A percentile compares a stretch with the other conserved stretches of the same genome.
phyloP scores from a whole-genome alignment of 2,113 vertebrate species.

The Pseudonaja textilis region DNA sequence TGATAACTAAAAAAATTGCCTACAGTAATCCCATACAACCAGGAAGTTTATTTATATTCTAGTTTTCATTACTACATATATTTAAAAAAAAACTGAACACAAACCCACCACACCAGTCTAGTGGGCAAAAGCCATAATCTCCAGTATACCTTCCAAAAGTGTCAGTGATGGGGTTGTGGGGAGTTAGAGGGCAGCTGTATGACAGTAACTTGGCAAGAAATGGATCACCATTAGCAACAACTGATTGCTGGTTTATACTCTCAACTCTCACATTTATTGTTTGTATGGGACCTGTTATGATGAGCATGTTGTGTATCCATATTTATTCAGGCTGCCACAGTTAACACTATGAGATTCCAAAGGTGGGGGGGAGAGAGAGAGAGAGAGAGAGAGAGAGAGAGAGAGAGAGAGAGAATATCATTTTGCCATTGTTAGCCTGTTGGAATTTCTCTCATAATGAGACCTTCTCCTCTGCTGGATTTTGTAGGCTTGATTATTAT shows the following conservation, averaged over 20 bases:
- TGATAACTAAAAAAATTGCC: neutral
- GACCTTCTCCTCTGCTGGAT: constrained; percentile 17
- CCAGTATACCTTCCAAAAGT: neutral
- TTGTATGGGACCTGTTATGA: constrained; percentile 1
- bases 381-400: neutral
- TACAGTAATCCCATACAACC: neutral
- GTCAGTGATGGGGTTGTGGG: neutral
- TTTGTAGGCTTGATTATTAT: constrained; percentile 28
- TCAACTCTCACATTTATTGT: neutral
- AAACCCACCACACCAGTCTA: neutral
- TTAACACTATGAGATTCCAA: constrained; percentile 11
- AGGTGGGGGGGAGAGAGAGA: neutral
- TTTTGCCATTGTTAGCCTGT: constrained; percentile 12
- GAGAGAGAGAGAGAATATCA: neutral
- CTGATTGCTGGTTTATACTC: neutral
- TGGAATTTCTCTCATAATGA: constrained; percentile 32
- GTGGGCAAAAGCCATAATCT: neutral
- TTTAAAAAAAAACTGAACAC: neutral
- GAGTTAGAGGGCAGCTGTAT: neutral
- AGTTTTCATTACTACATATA: neutral
- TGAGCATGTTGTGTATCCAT: neutral
- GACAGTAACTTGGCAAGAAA: neutral
- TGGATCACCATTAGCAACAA: neutral
- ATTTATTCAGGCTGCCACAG: neutral
- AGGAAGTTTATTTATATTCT: neutral